Conservation (phyloP, 1,140 invertebrate genomes). For the Heterodera schachtii region DNA sequence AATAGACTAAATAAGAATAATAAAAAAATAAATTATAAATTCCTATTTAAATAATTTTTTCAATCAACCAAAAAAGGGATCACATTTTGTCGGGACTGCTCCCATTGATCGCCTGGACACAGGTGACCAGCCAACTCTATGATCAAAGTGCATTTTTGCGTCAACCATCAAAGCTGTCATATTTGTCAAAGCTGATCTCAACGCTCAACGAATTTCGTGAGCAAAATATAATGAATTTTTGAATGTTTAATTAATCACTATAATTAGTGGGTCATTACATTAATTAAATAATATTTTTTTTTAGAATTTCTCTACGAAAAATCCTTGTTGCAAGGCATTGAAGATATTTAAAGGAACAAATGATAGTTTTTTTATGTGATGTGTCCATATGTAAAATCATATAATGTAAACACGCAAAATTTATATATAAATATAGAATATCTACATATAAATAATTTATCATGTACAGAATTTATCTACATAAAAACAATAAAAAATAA, state of each 20-base stretch:
- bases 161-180: constrained; percentile 80
- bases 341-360: neutral
- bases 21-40: neutral
- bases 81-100: constrained; percentile 86
- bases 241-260: neutral
- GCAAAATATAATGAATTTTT: neutral
- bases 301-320: constrained; percentile 12
- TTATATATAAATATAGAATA: too few species aligned
- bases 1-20: constrained; percentile 18
- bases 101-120: constrained; percentile 80
- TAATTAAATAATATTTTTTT: neutral
- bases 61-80: constrained; percentile 74
- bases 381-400: too few species aligned
- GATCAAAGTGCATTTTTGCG: constrained; percentile 91
- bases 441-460: too few species aligned
- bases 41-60: neutral
- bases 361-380: too few species aligned
- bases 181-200: constrained; percentile 86
- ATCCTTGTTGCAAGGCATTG: constrained; percentile 2
- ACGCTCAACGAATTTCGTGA: constrained; percentile 82
- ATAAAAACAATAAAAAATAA: too few species aligned
- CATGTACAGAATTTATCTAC: too few species aligned
- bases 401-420: too few species aligned
- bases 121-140: constrained; percentile 87
- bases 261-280: too few species aligned